Conservation (phyloP, 1,140 invertebrate genomes). For the Drosophila prosaltans region DNA sequence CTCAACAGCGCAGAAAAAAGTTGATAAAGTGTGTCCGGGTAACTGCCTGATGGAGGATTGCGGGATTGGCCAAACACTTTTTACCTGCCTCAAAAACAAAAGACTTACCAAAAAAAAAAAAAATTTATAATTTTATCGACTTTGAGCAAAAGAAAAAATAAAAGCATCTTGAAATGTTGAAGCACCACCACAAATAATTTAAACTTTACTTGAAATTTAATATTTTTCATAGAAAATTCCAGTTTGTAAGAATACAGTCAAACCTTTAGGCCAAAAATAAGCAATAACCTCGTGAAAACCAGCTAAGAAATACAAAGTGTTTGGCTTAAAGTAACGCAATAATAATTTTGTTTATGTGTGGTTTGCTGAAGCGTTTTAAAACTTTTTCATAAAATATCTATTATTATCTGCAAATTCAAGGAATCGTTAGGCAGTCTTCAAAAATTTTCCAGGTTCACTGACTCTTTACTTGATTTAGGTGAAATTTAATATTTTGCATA, state of each 20-base stretch:
- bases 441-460: no score
- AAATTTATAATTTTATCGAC: neutral
- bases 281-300: neutral
- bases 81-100: neutral
- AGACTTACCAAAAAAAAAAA: neutral
- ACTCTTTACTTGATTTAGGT: no score
- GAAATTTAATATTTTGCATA: no score
- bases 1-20: slow-evolving; percentile 44
- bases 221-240: neutral
- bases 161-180: neutral
- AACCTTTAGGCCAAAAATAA: neutral
- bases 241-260: neutral
- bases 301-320: neutral
- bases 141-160: neutral
- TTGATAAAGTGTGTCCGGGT: slow-evolving; percentile 47
- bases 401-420: neutral
- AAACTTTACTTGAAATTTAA: neutral
- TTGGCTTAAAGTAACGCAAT: slow-evolving; percentile 26
- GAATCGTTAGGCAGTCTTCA: no score
- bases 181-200: neutral
- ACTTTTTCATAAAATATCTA: no score
- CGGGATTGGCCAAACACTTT: neutral
- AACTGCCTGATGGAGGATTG: slow-evolving; percentile 5
- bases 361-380: slow-evolving; percentile 5
- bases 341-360: slow-evolving; percentile 51